phyloP scores from a whole-genome alignment of 2,797 vertebrate species.

The Oryzias sinensis region DNA sequence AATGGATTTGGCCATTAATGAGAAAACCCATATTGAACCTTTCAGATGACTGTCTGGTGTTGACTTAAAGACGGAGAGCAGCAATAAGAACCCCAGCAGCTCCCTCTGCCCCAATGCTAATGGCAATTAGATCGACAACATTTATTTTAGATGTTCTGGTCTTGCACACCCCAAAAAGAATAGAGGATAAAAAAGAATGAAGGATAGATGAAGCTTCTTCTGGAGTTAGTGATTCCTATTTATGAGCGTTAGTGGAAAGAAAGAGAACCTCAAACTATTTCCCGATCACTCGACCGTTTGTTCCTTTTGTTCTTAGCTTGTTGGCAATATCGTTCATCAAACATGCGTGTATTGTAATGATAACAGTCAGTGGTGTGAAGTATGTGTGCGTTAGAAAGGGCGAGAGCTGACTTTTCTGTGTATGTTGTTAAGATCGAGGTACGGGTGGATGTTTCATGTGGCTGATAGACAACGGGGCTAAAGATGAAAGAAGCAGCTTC shows the following conservation, averaged over 20 bases:
- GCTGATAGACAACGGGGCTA: conserved; percentile 79
- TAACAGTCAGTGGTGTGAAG: conserved; percentile 70
- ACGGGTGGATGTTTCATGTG: conserved; percentile 76
- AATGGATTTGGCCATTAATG: conserved; percentile 80
- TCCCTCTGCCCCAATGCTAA: conserved; percentile 73
- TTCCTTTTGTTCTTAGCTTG: conserved; percentile 76
- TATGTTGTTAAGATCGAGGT: conserved; percentile 74
- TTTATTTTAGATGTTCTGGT: conserved; percentile 76
- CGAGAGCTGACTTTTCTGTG: conserved; percentile 52
- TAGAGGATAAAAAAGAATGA: conserved; percentile 75
- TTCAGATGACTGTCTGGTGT: conserved; percentile 74
- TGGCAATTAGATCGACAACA: conserved; percentile 79
- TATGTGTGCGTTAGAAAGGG: conserved; percentile 32
- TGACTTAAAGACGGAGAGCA: conserved; percentile 75
- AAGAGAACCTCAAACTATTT: conserved; percentile 55
- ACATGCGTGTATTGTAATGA: conserved; percentile 78
- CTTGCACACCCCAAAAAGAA: conserved; percentile 69
- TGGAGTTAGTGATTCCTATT: conserved; percentile 69
- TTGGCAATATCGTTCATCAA: conserved; percentile 78
- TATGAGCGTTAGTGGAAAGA: conserved; percentile 70
- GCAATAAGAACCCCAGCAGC: conserved; percentile 65
- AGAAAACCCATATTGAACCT: conserved; percentile 82
- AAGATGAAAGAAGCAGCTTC: conserved; percentile 81
- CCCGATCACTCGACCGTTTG: conserved; percentile 64
- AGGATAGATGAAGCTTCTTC: conserved; percentile 53